Percentiles rank a stretch among this genome's conserved stretches.
These are phyloP conservation scores for Varecia variegata DNA, from an alignment of 2,797 vertebrate genomes.

Conservation along the genomic window DNA sequence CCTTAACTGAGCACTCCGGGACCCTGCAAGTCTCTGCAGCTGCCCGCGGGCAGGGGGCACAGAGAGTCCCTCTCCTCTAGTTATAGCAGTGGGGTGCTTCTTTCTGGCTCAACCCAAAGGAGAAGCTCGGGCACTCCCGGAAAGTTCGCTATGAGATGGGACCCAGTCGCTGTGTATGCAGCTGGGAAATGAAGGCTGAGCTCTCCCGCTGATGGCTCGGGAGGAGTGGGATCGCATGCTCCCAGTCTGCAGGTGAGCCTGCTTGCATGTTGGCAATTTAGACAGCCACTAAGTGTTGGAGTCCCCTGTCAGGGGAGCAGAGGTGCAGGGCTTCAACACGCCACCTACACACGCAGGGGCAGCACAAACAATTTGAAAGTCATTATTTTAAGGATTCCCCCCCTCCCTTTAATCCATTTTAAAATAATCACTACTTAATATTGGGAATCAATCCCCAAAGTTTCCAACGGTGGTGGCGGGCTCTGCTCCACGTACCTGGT, in stretches of 20 bases:
- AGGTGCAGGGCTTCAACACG: no score
- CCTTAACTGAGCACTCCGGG: background rate
- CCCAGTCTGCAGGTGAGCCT: background rate
- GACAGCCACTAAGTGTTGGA: background rate
- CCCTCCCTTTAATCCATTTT: background rate
- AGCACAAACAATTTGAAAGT: background rate
- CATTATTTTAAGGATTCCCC: background rate
- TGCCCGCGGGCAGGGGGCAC: background rate
- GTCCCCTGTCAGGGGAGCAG: no score
- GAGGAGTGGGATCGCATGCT: background rate
- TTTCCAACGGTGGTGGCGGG: background rate
- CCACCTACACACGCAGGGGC: rapidly evolving
- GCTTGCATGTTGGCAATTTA: background rate
- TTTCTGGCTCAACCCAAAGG: background rate
- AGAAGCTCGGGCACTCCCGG: no score
- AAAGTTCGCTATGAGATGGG: background rate
- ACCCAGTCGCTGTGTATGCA: background rate
- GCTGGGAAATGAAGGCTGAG: background rate
- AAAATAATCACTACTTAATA: background rate
- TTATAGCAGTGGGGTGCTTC: background rate
- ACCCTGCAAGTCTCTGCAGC: background rate
- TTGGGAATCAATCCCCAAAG: background rate
- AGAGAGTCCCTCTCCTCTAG: background rate
- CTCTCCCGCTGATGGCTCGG: background rate
- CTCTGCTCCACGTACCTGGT: constrained; percentile 90